phyloP scores from a whole-genome alignment of 92 coral and sea anemone species.

The Muricea muricata region DNA sequence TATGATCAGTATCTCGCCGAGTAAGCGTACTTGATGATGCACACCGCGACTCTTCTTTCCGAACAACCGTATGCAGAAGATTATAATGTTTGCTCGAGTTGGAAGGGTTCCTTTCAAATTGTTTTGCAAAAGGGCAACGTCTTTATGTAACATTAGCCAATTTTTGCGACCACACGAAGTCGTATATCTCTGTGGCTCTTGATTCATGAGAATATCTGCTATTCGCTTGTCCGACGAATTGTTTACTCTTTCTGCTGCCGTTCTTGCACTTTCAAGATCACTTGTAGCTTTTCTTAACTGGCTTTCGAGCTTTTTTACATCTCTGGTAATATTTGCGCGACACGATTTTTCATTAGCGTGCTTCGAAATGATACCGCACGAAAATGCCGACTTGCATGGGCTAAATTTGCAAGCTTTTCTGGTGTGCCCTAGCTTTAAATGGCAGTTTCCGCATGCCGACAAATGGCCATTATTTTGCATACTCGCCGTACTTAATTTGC shows the following conservation, averaged over 20 bases:
- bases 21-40: background rate
- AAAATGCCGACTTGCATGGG: conserved; percentile 59
- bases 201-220: conserved; percentile 48
- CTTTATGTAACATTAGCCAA: background rate
- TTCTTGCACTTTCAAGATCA: conserved; percentile 49
- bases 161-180: conserved; percentile 9
- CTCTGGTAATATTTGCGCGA: conserved; percentile 46
- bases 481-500: conserved; percentile 19
- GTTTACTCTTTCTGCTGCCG: conserved; percentile 41
- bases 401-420: conserved; percentile 49
- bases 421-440: conserved; percentile 60
- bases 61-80: background rate
- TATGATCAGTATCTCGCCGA: conserved; percentile 22
- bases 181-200: conserved; percentile 51
- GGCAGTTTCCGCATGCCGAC: conserved; percentile 58
- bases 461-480: conserved; percentile 47
- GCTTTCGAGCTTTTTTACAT: conserved; percentile 8
- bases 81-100: background rate
- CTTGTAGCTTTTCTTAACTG: conserved; percentile 41
- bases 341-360: conserved; percentile 44
- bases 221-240: conserved; percentile 42
- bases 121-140: conserved; percentile 10
- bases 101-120: background rate
- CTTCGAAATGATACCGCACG: conserved; percentile 49
- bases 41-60: background rate